Evolutionary conservation across 2,797 vertebrate species (phyloP).

Genomic region (Borostomias antarcticus): DNA sequence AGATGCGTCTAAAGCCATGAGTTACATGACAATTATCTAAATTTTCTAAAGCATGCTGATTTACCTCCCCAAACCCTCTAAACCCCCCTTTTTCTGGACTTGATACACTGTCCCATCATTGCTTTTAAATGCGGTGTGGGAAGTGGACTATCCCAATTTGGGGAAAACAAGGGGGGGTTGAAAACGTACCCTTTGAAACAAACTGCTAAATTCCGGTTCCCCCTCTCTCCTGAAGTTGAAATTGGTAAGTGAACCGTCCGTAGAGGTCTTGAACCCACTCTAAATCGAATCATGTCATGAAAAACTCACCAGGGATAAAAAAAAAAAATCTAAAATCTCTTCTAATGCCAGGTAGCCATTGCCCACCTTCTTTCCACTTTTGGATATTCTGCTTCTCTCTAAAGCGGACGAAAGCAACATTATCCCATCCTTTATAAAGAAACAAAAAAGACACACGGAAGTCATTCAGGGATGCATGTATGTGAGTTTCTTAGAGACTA

Average conservation of each 20-base stretch:
- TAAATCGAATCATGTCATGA: slow-evolving; percentile 59
- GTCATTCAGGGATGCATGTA: slow-evolving; percentile 85
- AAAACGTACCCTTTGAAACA: slow-evolving; percentile 56
- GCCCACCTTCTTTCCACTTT: slow-evolving; percentile 72
- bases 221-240: slow-evolving; percentile 55
- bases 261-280: slow-evolving; percentile 57
- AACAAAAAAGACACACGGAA: slow-evolving; percentile 71
- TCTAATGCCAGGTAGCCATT: slow-evolving; percentile 74
- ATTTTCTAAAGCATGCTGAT: slow-evolving; percentile 74
- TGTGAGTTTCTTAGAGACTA: slow-evolving; percentile 77
- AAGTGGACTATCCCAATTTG: slow-evolving; percentile 63
- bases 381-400: slow-evolving; percentile 68
- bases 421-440: slow-evolving; percentile 68
- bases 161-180: slow-evolving; percentile 48
- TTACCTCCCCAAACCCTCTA: slow-evolving; percentile 57
- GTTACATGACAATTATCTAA: slow-evolving; percentile 65
- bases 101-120: slow-evolving; percentile 51
- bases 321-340: slow-evolving; percentile 53
- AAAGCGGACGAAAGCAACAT: slow-evolving; percentile 70
- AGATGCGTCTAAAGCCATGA: slow-evolving; percentile 73
- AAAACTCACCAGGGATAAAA: slow-evolving; percentile 65
- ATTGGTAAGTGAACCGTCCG: slow-evolving; percentile 64
- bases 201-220: slow-evolving; percentile 52
- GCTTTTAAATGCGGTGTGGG: slow-evolving; percentile 64
- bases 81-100: slow-evolving; percentile 62